These are phyloP conservation scores for Acrossocheilus wenchowensis DNA, from an alignment of 2,797 vertebrate species.

Conservation along the genomic window DNA sequence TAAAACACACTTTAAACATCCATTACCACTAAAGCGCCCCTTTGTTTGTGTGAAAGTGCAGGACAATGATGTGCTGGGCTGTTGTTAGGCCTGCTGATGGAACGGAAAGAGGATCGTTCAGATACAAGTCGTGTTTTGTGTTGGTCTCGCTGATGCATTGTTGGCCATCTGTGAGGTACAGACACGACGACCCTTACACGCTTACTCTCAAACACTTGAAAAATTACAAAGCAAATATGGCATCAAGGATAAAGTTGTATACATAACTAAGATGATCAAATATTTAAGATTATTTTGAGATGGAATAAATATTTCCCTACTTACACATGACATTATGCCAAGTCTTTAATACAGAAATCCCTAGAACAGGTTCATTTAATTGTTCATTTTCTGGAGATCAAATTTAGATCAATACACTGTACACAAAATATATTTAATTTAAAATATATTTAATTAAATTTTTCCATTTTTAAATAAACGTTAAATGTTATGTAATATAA, in stretches of 20 bases:
- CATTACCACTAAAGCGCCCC: conserved; percentile 53
- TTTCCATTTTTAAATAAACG: too few species aligned
- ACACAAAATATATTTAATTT: too few species aligned
- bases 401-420: not conserved
- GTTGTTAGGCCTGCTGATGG: conserved; percentile 64
- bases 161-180: conserved; percentile 71
- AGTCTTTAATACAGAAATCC: not conserved
- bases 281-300: not conserved
- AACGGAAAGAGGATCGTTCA: conserved; percentile 64
- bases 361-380: not conserved
- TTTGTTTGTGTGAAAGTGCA: conserved; percentile 56
- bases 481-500: too few species aligned
- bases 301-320: not conserved
- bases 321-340: not conserved
- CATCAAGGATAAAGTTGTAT: not conserved
- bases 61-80: conserved; percentile 46
- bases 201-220: conserved; percentile 34
- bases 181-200: conserved; percentile 49
- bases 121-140: conserved; percentile 60
- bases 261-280: not conserved
- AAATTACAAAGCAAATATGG: conserved; percentile 17
- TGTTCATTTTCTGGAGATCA: not conserved
- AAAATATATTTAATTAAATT: too few species aligned
- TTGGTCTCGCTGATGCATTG: conserved; percentile 66
- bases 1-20: conserved; percentile 62